Evolutionary conservation across 2,888 invertebrate genomes (phyloP).

Genomic region (Sicus ferrugineus): DNA sequence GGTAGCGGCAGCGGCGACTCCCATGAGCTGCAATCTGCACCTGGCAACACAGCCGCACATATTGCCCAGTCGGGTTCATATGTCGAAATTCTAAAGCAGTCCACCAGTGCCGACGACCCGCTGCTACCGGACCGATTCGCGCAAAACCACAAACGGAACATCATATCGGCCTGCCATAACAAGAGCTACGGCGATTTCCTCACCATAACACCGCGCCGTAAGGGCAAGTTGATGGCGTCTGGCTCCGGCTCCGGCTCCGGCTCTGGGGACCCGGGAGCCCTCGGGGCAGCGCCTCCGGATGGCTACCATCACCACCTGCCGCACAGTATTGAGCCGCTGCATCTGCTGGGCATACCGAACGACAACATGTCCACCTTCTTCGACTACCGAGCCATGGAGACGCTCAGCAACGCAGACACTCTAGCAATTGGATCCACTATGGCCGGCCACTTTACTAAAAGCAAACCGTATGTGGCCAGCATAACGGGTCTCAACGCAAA

Average conservation of each 20-base stretch:
- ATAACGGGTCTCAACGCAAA: conserved; percentile 41
- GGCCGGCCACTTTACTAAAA: conserved; percentile 42
- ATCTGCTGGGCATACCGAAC: conserved; percentile 51
- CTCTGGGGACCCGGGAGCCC: neutral
- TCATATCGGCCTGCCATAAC: conserved; percentile 49
- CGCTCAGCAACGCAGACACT: conserved; percentile 58
- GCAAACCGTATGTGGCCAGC: conserved; percentile 41
- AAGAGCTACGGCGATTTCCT: conserved; percentile 60
- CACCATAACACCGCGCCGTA: conserved; percentile 56
- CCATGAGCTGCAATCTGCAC: conserved; percentile 47
- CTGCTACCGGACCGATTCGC: conserved; percentile 12
- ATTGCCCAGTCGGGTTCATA: conserved; percentile 58
- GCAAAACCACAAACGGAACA: conserved; percentile 25
- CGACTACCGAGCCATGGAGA: conserved; percentile 58
- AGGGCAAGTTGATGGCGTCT: conserved; percentile 47
- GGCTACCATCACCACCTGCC: conserved; percentile 52
- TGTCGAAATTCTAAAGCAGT: conserved; percentile 58
- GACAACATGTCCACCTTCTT: conserved; percentile 51
- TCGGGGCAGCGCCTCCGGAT: conserved; percentile 35
- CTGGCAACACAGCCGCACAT: conserved; percentile 49
- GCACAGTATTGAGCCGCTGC: conserved; percentile 55
- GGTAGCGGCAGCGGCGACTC: conserved; percentile 46
- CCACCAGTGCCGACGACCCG: conserved; percentile 34
- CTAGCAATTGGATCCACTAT: conserved; percentile 56
- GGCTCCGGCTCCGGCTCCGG: conserved; percentile 35